These are phyloP conservation scores for Liasis olivaceus DNA, from an alignment of 2,797 vertebrate genomes.

Conservation along the genomic window DNA sequence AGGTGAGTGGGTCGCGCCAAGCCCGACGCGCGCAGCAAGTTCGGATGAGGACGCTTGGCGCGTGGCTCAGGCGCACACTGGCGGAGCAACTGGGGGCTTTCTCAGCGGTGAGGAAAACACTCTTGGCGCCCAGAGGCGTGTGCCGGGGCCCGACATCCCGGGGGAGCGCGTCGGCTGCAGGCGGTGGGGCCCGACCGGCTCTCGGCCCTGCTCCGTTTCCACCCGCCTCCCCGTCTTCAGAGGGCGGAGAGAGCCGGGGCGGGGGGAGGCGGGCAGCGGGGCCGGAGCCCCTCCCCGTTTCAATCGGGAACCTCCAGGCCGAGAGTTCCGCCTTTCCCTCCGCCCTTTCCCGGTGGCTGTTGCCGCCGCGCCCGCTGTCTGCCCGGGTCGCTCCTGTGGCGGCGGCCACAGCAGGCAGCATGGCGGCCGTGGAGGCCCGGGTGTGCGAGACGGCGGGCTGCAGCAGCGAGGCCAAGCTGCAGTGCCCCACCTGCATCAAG, in stretches of 20 bases:
- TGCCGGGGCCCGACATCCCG: neutral
- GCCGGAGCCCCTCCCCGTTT: slow-evolving; percentile 14
- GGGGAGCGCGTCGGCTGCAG: neutral
- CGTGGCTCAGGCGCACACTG: neutral
- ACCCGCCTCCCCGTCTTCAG: too few relatives aligned
- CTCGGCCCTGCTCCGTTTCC: too few relatives aligned
- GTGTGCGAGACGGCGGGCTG: slow-evolving; percentile 94
- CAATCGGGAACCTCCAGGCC: slow-evolving; percentile 53
- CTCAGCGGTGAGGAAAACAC: neutral
- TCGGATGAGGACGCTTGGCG: neutral
- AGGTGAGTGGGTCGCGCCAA: neutral
- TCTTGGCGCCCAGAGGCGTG: neutral
- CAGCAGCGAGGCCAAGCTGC: slow-evolving; percentile 92
- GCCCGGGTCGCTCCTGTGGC: neutral
- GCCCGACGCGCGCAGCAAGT: neutral
- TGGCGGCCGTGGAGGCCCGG: slow-evolving; percentile 83
- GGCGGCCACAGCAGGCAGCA: slow-evolving; percentile 77
- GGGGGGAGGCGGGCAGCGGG: neutral
- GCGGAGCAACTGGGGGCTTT: neutral
- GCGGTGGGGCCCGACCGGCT: neutral
- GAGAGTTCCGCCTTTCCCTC: slow-evolving; percentile 40
- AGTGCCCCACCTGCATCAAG: slow-evolving; percentile 98
- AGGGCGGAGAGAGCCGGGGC: neutral
- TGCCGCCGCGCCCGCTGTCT: slow-evolving; percentile 5
- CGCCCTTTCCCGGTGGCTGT: slow-evolving; percentile 40